phyloP scores from a whole-genome alignment of 2,113 vertebrate genomes.

The sheep (Ovis aries) region DNA sequence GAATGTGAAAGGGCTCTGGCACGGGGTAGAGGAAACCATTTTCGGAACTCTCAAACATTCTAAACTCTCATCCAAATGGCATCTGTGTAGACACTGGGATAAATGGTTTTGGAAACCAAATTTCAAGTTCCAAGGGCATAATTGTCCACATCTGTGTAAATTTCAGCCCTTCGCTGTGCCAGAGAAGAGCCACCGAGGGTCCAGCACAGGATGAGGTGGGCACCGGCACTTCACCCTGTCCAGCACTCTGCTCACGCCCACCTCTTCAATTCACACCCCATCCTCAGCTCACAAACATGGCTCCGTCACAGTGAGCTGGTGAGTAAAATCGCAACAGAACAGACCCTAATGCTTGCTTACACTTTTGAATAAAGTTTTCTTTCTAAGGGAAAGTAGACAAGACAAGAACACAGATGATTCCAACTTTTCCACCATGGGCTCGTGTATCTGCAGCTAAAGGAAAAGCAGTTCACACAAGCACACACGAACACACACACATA shows the following conservation, averaged over 20 bases:
- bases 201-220: neutral
- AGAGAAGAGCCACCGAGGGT: neutral
- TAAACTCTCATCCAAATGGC: constrained; percentile 33
- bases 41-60: constrained; percentile 23
- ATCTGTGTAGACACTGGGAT: constrained; percentile 48
- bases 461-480: no score
- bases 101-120: constrained; percentile 28
- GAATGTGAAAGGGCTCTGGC: neutral
- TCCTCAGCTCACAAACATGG: neutral
- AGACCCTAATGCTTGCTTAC: neutral
- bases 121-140: constrained; percentile 30
- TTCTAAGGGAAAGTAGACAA: neutral
- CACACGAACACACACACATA: neutral
- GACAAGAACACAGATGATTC: neutral
- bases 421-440: neutral
- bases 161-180: neutral
- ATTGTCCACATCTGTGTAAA: constrained; percentile 66
- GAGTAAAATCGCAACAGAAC: neutral
- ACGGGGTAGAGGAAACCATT: neutral
- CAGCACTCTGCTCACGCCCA: neutral
- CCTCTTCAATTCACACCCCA: no score
- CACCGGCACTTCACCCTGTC: neutral
- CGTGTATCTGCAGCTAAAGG: neutral
- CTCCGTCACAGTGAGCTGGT: neutral
- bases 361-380: neutral